Evolutionary conservation across 2,113 vertebrate species (phyloP), one percentile per base, ranked within the genome.

Genomic region (Lethenteron reissneri): DNA sequence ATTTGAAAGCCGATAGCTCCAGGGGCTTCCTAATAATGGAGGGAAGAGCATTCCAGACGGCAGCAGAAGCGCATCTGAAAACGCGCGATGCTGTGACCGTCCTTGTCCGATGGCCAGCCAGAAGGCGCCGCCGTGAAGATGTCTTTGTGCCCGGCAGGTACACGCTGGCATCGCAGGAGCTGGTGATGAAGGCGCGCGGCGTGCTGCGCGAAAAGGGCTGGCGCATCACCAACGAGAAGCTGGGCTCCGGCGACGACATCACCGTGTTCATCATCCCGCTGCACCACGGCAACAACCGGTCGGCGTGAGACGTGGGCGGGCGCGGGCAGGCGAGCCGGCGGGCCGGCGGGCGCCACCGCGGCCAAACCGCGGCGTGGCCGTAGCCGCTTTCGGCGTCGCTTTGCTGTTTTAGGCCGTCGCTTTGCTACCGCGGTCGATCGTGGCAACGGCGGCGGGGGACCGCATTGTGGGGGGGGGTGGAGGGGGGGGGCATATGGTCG

Each of bases 241-340:
- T 91, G 76, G 92, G 91, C 71, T 97, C 94, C 2, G 92, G 89
- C 76, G 94, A 97, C 0, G 94, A 97, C 83, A 97, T 97, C 78
- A 90, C 94, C 1, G 91, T 95, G 77, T 97, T 88, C 70, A 87
- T 97, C 80, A 92, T 97, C 76, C 91, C 91, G 62, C 81, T 97
- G 75, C 81, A 86, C 81, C 83, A 88, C 0, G 87, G 87, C 58
- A 92, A 88, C 80, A 85, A 80, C 75, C 84, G 84, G 76, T 82
- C 81, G 3, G 91, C 68, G 25, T 73, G 70, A 73, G 57, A 58
- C 19, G 11, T 10, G 11, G 13, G 41, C 57, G 12, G 56, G 41
- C 56, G 17, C 17, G 14, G 14, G 17, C 14, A 5, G 60, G 14
- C 60, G 14, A 7, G 14, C 60, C 17, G 60, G 17, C 14, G 60